A percentile compares a stretch with the other conserved stretches of the same genome.
Evolutionary conservation across 2,888 invertebrate species (phyloP).

Genomic region (Melanargia galathea): DNA sequence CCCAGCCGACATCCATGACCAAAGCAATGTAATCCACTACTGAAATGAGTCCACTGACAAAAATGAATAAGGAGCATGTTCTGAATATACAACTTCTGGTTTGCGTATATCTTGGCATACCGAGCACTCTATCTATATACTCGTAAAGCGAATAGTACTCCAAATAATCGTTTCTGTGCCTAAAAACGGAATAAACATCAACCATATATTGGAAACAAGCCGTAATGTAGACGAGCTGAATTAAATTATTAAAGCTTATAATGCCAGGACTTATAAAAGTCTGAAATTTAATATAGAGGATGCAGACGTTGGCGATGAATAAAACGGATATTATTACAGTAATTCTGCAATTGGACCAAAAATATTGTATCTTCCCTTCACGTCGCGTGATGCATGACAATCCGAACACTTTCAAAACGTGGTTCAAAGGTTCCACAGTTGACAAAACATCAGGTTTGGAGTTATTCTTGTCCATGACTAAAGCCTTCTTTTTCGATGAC

Average conservation of each 20-base stretch:
- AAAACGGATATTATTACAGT: constrained; percentile 12
- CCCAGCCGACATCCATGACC: constrained; percentile 22
- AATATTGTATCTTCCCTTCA: constrained; percentile 20
- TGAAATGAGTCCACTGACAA: constrained; percentile 5
- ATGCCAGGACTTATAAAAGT: neutral
- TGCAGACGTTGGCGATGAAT: constrained; percentile 3
- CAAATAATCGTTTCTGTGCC: constrained; percentile 18
- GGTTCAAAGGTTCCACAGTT: constrained; percentile 24
- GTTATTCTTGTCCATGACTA: neutral
- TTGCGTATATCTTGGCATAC: constrained; percentile 14
- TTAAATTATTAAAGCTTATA: neutral
- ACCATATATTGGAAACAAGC: constrained; percentile 17
- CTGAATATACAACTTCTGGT: constrained; percentile 15
- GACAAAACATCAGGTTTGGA: constrained; percentile 19
- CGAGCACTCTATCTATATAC: constrained; percentile 24
- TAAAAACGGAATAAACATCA: constrained; percentile 16
- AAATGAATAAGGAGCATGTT: constrained; percentile 18
- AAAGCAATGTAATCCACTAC: constrained; percentile 29
- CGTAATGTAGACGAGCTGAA: constrained; percentile 16
- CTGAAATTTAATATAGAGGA: constrained; percentile 14
- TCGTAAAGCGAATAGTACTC: constrained; percentile 24
- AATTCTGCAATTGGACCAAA: constrained; percentile 20
- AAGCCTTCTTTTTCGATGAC: neutral
- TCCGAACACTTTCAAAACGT: constrained; percentile 23
- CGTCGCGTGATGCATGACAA: constrained; percentile 23